Base-by-base conservation (phyloP, 2,113 vertebrate species). In the Cichladusa arquata region DNA sequence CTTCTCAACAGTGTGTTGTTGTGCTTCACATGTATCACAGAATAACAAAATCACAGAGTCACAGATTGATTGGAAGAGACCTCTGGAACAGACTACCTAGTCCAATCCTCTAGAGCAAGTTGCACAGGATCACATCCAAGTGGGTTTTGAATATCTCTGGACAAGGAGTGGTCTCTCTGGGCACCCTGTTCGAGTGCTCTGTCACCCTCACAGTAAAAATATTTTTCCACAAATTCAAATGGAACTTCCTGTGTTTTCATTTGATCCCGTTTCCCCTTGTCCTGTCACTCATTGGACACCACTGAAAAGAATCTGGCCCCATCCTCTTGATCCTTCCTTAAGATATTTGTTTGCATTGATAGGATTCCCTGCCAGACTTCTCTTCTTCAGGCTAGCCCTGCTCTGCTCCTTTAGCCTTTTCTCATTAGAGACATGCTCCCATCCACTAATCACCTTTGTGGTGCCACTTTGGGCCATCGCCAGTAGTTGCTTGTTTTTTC, bases 111-210 rank as follows among this genome's bases (percentile, higher is more conserved):
- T 13, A 34, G 2, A 56, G 4, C 8, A 69, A 47, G 26, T 42
- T 42, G 15, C 26, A 56, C 17, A 62, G 6, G 22, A 40, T 33
- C 34, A 62, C 20, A 36, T 19, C 22, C 34, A 62, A 61, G 10
- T 0, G 1, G 12, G 25, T 56, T 90, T 76, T 34, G 7, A 54
- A 19, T 54, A 54, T 29, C 29, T 34, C 9, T n/a, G 11, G 33
- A 22, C 16, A 53, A 67, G 19, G 9, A 62, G 19, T 26, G 14
- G 8, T 25, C 40, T 40, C 24, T 60, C 24, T 67, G 28, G 25
- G 11, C 13, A 74, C 11, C 8, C 8, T 34, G 20, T 34, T 60
- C 1, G 0, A 61, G 53, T 47, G 17, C 4, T 40, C 16, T 60
- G 24, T 34, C 13, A 26, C 24, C 2, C 9, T 47, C 14, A 65